Evolutionary conservation across 2,797 vertebrate genomes (phyloP), one percentile per base, ranked within the genome.

Genomic region (Rhinella marina): DNA sequence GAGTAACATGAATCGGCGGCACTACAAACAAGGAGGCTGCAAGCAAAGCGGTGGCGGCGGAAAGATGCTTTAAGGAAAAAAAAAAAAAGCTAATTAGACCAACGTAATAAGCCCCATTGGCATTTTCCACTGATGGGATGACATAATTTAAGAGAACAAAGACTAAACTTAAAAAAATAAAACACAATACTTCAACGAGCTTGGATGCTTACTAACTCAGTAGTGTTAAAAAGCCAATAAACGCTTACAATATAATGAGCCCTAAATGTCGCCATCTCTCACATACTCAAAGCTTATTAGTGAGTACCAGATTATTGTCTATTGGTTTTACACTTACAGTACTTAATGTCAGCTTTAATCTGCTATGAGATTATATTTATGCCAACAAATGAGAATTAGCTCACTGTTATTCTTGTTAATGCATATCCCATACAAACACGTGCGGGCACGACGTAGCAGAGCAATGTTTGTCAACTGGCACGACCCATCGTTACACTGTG

Each of bases 1-100:
- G 85, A 89, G 56, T 23, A 86, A 87, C 85, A 84, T 89, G 85
- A 89, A 89, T 89, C 85, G 80, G 73, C 72, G 56, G 73, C 85
- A 89, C 85, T 89, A 86, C 84, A 89, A 89, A 89, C 72, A 72
- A 87, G 75, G 23, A 83, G 73, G 64, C 64, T 86, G 81, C 59
- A 72, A 79, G 88, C 50, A 86, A 86, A 86, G 66, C 84, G 83
- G 85, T 73, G 82, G 61, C 70, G 70, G 78, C 32, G 41, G 41
- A 41, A 54, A 89, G 72, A 86, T 79, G 62, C 81, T 89, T 86
- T 72, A 83, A 83, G 7, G 48, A 32, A 41, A 41, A 3, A 41
- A 5, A 41, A 84, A 84, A 79, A 86, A 72, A 84, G 76, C 81
- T 84, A 89, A 89, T 89, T 89, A 89, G 84, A 61, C 72, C 62